phyloP scores from a whole-genome alignment of 1,140 invertebrate species.

The Elysia chlorotica region DNA sequence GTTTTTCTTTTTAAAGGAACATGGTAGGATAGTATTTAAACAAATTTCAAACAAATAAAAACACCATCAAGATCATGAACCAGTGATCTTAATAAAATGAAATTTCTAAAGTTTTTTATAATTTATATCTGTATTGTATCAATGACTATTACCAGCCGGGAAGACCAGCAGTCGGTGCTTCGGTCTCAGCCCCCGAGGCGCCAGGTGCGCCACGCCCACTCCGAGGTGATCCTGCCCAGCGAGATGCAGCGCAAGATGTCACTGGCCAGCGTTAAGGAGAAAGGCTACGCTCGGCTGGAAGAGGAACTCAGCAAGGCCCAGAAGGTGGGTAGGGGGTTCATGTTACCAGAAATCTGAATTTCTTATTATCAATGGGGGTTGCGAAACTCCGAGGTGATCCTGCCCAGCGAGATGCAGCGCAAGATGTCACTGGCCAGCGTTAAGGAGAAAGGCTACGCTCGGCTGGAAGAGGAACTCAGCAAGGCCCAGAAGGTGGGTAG shows the following conservation, averaged over 20 bases:
- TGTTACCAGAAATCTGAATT: no score
- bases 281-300: slow-evolving; percentile 69
- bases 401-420: slow-evolving; percentile 32
- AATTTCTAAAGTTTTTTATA: neutral
- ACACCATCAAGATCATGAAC: neutral
- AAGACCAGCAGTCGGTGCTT: neutral
- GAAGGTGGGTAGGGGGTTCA: no score
- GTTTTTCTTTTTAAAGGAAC: no score
- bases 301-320: slow-evolving; percentile 73
- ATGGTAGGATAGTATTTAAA: no score
- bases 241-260: slow-evolving; percentile 40
- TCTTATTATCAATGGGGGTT: no score
- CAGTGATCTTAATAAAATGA: neutral
- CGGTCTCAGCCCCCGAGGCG: no score
- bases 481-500: slow-evolving; percentile 71
- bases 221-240: slow-evolving; percentile 40
- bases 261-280: slow-evolving; percentile 70
- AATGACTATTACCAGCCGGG: neutral
- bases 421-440: slow-evolving; percentile 66
- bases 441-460: slow-evolving; percentile 69
- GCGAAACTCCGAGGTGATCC: slow-evolving; percentile 42
- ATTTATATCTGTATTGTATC: neutral
- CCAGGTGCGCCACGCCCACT: slow-evolving; percentile 43
- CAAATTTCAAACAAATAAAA: neutral
- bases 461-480: slow-evolving; percentile 71